phyloP scores from a whole-genome alignment of 2,113 vertebrate genomes.

The Caloenas nicobarica region DNA sequence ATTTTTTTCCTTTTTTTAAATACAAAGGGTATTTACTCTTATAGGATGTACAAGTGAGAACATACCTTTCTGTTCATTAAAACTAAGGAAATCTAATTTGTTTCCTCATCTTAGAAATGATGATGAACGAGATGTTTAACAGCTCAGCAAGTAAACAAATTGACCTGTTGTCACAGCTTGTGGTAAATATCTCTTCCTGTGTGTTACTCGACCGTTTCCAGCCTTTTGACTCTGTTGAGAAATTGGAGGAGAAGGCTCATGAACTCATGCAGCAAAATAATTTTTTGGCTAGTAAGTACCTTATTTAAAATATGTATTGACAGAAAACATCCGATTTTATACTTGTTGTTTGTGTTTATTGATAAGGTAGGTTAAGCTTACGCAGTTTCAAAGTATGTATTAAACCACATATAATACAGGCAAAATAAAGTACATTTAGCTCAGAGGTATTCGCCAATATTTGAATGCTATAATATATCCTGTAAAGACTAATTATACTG shows the following conservation, averaged over 20 bases:
- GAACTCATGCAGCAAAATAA: slow-evolving; percentile 70
- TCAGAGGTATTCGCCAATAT: not conserved
- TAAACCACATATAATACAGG: not conserved
- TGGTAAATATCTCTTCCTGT: slow-evolving; percentile 75
- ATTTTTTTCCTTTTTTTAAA: not conserved
- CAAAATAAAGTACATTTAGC: not conserved
- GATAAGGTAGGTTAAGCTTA: not conserved
- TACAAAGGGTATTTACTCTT: not conserved
- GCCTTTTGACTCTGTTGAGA: slow-evolving; percentile 51
- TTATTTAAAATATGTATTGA: not conserved
- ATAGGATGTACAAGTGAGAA: not conserved
- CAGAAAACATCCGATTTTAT: not conserved
- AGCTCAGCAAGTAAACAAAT: slow-evolving; percentile 26
- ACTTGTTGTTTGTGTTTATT: not conserved
- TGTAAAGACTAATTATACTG: not conserved
- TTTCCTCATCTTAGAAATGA: slow-evolving; percentile 37
- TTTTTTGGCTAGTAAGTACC: slow-evolving; percentile 76
- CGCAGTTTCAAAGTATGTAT: not conserved
- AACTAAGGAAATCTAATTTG: not conserved
- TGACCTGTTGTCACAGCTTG: slow-evolving; percentile 51
- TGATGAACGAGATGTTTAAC: slow-evolving; percentile 42
- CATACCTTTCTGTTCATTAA: not conserved
- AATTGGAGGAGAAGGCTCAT: slow-evolving; percentile 60
- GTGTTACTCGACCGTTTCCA: slow-evolving; percentile 71
- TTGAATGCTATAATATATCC: not conserved